Evolutionary conservation across 1,140 invertebrate species (phyloP), one percentile per base, ranked within the genome.

Genomic region (Colletes gigas): DNA sequence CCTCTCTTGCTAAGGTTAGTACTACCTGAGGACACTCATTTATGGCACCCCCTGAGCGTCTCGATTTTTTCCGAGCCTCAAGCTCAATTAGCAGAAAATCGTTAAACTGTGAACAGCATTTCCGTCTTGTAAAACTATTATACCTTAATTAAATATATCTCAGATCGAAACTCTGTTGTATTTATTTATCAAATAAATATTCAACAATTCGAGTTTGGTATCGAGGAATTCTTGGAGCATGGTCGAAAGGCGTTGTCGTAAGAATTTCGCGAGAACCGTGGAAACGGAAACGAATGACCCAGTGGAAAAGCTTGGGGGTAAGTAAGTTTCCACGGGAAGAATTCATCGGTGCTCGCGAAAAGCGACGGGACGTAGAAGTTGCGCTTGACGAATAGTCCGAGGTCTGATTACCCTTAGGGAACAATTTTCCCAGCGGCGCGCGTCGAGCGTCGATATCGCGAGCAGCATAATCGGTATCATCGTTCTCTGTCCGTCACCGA

Each of bases 391-490:
- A 62, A 62, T 62, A 12, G 60, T 14, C 59, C n/a, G 6, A 9
- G 19, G 19, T 30, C 19, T 55, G 19, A 60, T 60, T 15, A 60
- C 59, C 59, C 60, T 62, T 30, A n/a, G 60, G 60, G 60, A 62
- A 30, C 60, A 62, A 62, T 62, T 62, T 62, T 21, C 21, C 21
- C 60, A 21, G 60, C 21, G 21, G 60, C 21, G 21, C 60, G 60
- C 60, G 60, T 30, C 60, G 39, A 15, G 60, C 60, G 60, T 30
- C 60, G 39, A 15, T 55, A 9, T 54, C 55, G 30, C 41, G 21
- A 9, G 19, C 39, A 30, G 39, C 19, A 62, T 62, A 62, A 62
- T 62, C 60, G 60, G 60, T 62, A 62, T 62, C 60, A 39, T 62
- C 60, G 21, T 62, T 30, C 10, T 62, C 60, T 21, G 21, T 30